Evolutionary conservation across 2,888 invertebrate genomes (phyloP), one percentile per base, ranked within the genome.

Genomic region (Pasiphila rectangulata): DNA sequence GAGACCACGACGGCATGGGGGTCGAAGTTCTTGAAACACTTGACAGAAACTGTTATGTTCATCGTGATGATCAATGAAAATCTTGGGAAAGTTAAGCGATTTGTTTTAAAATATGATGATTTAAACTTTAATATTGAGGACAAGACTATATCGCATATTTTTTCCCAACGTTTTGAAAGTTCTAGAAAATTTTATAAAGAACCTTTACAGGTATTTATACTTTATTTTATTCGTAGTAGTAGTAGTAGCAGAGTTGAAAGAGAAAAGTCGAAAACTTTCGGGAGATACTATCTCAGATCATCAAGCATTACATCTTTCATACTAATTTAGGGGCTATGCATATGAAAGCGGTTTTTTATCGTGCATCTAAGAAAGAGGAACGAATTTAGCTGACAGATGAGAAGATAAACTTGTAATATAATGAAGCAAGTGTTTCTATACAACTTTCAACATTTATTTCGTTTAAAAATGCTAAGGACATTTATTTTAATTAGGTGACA

Each of bases 1-100:
- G 72, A 61, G 51, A 64, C 54, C 69, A 70, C 69, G 71, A 68
- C 61, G 64, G 67, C 59, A 67, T 59, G 65, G 75, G 66, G 76
- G 72, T 67, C 71, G 65, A 59, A 68, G 67, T 64, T 61, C 67
- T 65, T 49, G 53, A 62, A 56, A 54, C 51, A 51, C 62, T 58
- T 56, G 65, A 67, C 67, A 58, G 60, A 65, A 61, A 60, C 67
- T 58, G 58, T 66, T 66, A 64, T 58, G 51, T 59, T 55, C 50
- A 42, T 41, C 56, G 54, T 51, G 56, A 55, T 48, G 51, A 53
- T 52, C 46, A 52, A 41, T 34, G 45, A 37, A 45, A 60, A 54
- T 57, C n/a, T n/a, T n/a, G n/a, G n/a, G n/a, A n/a, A n/a, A n/a
- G n/a, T n/a, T n/a, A n/a, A n/a, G n/a, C n/a, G n/a, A n/a, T n/a